Conservation (phyloP, 1,140 invertebrate genomes). For the Hypothenemus hampei region DNA sequence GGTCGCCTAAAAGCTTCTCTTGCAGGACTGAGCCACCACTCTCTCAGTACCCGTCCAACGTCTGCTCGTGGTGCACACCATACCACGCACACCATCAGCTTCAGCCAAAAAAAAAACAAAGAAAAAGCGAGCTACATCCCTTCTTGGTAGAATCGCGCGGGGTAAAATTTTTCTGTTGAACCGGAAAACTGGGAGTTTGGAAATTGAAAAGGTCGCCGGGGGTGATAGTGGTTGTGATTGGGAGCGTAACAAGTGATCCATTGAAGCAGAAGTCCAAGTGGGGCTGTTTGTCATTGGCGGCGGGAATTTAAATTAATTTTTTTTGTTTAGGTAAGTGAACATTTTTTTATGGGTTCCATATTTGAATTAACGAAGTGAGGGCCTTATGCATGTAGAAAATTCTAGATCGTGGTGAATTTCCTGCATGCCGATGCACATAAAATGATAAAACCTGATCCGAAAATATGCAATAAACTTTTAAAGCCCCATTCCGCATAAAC, state of each 20-base stretch:
- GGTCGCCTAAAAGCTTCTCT: slow-evolving; percentile 21
- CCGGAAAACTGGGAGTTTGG: slow-evolving; percentile 22
- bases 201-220: slow-evolving; percentile 1
- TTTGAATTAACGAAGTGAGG: not conserved
- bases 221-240: slow-evolving; percentile 5
- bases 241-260: no score
- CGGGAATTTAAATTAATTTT: not conserved
- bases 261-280: no score
- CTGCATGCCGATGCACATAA: no score
- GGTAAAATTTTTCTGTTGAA: not conserved
- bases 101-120: slow-evolving; percentile 8
- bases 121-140: not conserved
- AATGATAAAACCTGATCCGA: no score
- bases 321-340: not conserved
- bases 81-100: not conserved
- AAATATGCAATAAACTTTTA: no score
- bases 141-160: not conserved
- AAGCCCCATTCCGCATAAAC: no score
- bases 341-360: not conserved
- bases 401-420: not conserved
- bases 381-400: not conserved
- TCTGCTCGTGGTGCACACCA: slow-evolving; percentile 17
- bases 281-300: no score
- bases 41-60: slow-evolving; percentile 23
- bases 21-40: slow-evolving; percentile 21